A percentile compares a stretch with the other conserved stretches of the same genome.
These are phyloP conservation scores for Masticophis lateralis DNA, from an alignment of 2,797 vertebrate genomes.

Conservation along the genomic window DNA sequence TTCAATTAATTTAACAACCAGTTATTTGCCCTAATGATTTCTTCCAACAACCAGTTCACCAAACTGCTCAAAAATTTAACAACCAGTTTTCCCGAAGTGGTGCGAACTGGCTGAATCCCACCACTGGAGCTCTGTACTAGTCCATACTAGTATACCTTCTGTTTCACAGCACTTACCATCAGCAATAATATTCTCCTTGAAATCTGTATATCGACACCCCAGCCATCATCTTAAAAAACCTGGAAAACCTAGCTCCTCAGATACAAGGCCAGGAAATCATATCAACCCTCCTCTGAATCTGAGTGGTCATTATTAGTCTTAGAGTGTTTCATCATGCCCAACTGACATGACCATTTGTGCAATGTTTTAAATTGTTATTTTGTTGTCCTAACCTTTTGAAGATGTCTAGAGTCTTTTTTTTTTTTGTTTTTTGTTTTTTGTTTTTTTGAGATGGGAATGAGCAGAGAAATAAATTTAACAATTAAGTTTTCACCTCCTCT, in stretches of 20 bases:
- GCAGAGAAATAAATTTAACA: not conserved
- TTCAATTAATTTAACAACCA: too few relatives aligned
- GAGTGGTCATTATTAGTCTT: not conserved
- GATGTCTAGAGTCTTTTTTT: not conserved
- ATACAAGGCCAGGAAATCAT: not conserved
- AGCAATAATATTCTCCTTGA: not conserved
- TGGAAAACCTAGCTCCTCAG: not conserved
- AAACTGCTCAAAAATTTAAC: too few relatives aligned
- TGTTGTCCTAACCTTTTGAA: not conserved
- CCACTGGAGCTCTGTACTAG: not conserved
- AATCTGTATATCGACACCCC: not conserved
- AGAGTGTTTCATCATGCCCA: not conserved
- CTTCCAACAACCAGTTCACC: too few relatives aligned
- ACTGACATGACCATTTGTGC: not conserved
- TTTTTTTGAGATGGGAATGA: not conserved
- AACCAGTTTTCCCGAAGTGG: too few relatives aligned
- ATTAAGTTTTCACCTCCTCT: not conserved
- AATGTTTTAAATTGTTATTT: not conserved
- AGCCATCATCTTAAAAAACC: not conserved
- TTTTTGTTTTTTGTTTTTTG: too few relatives aligned
- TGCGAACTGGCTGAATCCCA: too few relatives aligned
- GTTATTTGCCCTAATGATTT: too few relatives aligned
- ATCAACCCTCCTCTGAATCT: not conserved
- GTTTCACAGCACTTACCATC: not conserved
- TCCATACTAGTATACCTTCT: not conserved